phyloP scores from a whole-genome alignment of 2,113 vertebrate genomes.

The Xyliphius kryptos region DNA sequence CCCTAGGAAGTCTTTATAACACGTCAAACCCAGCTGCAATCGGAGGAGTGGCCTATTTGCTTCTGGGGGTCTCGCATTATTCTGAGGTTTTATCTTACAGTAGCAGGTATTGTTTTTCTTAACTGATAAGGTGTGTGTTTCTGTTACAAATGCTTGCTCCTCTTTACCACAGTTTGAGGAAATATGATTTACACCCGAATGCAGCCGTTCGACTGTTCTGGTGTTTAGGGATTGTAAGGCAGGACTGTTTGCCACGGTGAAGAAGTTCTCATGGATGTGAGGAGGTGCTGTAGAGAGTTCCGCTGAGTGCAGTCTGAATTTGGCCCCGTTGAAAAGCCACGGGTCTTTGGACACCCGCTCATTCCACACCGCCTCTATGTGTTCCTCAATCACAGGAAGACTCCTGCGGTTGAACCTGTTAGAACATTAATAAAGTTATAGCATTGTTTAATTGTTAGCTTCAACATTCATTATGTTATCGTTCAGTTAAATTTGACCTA shows the following conservation, averaged over 20 bases:
- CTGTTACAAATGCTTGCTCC: background rate
- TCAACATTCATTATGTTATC: too few species aligned
- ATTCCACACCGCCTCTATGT: constrained; percentile 69
- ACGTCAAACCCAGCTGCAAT: constrained; percentile 76
- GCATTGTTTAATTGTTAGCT: too few species aligned
- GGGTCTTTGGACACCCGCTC: constrained; percentile 64
- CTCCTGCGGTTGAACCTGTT: constrained; percentile 65
- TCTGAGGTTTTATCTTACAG: background rate
- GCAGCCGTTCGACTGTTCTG: background rate
- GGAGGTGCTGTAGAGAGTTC: constrained; percentile 16
- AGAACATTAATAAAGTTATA: too few species aligned
- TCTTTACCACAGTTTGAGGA: background rate
- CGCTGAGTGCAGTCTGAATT: constrained; percentile 80
- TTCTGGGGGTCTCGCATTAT: too few species aligned
- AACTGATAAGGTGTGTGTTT: background rate
- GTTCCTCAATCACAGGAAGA: constrained; percentile 57
- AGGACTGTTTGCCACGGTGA: background rate
- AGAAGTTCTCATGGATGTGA: background rate
- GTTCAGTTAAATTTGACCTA: too few species aligned
- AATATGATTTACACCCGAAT: background rate
- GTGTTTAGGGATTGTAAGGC: background rate
- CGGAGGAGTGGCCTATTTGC: constrained; percentile 55
- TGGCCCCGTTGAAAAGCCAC: constrained; percentile 83
- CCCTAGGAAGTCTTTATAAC: constrained; percentile 81
- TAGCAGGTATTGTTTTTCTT: background rate